Conservation (phyloP, 1,140 invertebrate species). For the Pomacea maculata region DNA sequence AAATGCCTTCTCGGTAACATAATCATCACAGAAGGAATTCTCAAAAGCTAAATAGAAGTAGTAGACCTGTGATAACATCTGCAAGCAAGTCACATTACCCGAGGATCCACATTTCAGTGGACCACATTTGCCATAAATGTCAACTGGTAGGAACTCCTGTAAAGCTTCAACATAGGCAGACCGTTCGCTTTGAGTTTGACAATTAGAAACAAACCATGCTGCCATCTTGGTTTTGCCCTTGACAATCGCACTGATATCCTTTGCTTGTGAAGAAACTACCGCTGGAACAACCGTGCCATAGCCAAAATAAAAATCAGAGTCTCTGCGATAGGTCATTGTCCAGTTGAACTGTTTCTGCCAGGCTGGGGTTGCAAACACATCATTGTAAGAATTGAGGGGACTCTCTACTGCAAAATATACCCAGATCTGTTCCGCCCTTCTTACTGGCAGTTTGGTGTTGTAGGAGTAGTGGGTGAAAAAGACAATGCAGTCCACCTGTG, state of each 20-base stretch:
- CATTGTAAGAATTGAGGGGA: slow-evolving; percentile 11
- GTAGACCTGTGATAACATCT: slow-evolving; percentile 42
- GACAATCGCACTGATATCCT: neutral
- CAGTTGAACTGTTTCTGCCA: slow-evolving; percentile 72
- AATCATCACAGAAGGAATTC: slow-evolving; percentile 96
- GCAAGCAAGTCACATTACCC: slow-evolving; percentile 27
- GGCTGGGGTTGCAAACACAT: neutral
- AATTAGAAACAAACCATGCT: slow-evolving; percentile 76
- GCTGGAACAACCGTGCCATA: slow-evolving; percentile 25
- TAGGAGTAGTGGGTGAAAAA: slow-evolving; percentile 20
- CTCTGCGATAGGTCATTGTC: slow-evolving; percentile 79
- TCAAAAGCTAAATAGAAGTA: slow-evolving; percentile 67
- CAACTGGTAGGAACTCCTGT: slow-evolving; percentile 69
- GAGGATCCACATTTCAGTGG: slow-evolving; percentile 21
- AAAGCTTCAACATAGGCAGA: slow-evolving; percentile 70
- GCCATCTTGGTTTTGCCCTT: slow-evolving; percentile 49
- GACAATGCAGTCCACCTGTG: slow-evolving; percentile 21
- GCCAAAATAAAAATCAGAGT: slow-evolving; percentile 64
- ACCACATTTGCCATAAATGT: slow-evolving; percentile 74
- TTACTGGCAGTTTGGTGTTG: neutral
- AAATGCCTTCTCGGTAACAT: slow-evolving; percentile 97
- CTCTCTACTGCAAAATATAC: slow-evolving; percentile 36
- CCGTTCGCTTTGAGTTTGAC: slow-evolving; percentile 69
- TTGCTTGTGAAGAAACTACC: neutral
- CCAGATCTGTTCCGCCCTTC: slow-evolving; percentile 27